These are phyloP conservation scores for Sesamia inferens DNA, from an alignment of 2,888 invertebrate species.

Conservation along the genomic window DNA sequence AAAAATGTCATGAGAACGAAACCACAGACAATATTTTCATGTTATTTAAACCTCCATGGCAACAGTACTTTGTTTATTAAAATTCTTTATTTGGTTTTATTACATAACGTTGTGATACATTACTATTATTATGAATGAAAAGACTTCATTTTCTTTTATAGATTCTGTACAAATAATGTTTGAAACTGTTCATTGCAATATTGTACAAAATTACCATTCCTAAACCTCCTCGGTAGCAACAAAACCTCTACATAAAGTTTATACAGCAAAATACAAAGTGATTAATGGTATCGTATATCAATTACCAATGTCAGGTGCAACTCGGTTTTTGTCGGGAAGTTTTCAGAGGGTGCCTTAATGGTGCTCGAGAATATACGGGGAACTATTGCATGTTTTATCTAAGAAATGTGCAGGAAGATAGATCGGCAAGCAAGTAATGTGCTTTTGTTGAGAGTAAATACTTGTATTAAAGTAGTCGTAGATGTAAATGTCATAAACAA, in stretches of 20 bases:
- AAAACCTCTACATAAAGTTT: constrained; percentile 66
- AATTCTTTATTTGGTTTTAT: constrained; percentile 13
- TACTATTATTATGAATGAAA: neutral
- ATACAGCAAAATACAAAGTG: constrained; percentile 77
- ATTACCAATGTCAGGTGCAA: constrained; percentile 87
- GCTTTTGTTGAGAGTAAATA: constrained; percentile 55
- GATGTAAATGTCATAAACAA: constrained; percentile 44
- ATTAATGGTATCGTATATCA: constrained; percentile 86
- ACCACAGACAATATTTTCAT: constrained; percentile 50
- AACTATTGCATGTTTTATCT: constrained; percentile 74
- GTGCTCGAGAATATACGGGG: constrained; percentile 69
- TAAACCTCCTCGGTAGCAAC: constrained; percentile 26
- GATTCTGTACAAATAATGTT: neutral
- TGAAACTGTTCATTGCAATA: neutral
- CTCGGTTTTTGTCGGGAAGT: constrained; percentile 78
- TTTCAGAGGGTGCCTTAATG: constrained; percentile 73
- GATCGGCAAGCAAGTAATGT: constrained; percentile 55
- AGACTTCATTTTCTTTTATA: neutral
- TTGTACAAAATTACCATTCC: constrained; percentile 24
- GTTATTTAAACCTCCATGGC: constrained; percentile 38
- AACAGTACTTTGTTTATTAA: constrained; percentile 17
- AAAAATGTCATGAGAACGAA: constrained; percentile 51
- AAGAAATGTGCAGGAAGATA: constrained; percentile 65
- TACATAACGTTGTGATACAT: neutral
- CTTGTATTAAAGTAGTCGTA: constrained; percentile 51